phyloP scores from a whole-genome alignment of 1,140 invertebrate species.

The Thalassaphorura encarpata region DNA sequence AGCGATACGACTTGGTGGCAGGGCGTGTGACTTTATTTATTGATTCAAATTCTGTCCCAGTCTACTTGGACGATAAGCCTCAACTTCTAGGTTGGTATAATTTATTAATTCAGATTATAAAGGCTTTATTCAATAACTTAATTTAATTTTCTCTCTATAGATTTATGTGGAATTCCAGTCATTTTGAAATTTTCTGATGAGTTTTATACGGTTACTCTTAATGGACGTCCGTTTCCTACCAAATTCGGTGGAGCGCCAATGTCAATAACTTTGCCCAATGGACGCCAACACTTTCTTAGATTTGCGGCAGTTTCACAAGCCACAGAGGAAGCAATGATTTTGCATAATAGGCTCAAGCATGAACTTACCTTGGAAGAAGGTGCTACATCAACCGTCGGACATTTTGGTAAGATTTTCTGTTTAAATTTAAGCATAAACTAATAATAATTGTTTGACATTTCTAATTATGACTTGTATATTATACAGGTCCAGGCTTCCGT shows the following conservation, averaged over 20 bases:
- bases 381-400: too few relatives aligned
- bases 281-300: background rate
- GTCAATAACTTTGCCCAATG: conserved; percentile 56
- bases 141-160: conserved; percentile 42
- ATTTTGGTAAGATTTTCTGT: too few relatives aligned
- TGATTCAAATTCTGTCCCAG: conserved; percentile 63
- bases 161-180: conserved; percentile 60
- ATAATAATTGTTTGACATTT: background rate
- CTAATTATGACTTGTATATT: background rate
- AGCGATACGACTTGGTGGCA: conserved; percentile 62
- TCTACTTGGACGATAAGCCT: conserved; percentile 76
- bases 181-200: conserved; percentile 69
- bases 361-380: too few relatives aligned
- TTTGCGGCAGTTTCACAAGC: conserved; percentile 9
- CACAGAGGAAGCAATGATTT: conserved; percentile 8
- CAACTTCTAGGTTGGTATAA: conserved; percentile 47
- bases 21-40: conserved; percentile 74
- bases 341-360: too few relatives aligned
- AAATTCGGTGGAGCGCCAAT: conserved; percentile 83
- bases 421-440: background rate
- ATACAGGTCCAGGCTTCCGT: background rate
- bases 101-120: background rate
- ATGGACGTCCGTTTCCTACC: conserved; percentile 62
- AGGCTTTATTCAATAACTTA: background rate
- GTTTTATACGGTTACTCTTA: conserved; percentile 63